Evolutionary conservation across 2,113 vertebrate genomes (phyloP).

Genomic region (Hippocampus zosterae): DNA sequence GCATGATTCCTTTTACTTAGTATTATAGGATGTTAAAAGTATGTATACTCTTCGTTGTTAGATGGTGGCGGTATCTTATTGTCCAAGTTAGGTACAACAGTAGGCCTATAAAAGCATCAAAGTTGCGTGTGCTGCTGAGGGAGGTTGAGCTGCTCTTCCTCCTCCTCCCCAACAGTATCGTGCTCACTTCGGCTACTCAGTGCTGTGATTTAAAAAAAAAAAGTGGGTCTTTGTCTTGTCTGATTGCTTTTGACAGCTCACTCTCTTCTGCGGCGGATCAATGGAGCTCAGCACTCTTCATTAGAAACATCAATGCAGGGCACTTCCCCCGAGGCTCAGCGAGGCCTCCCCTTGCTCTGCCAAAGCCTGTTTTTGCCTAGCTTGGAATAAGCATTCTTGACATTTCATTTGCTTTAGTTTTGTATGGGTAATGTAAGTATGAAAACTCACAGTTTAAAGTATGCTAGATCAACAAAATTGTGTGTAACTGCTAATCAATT

Average conservation of each 20-base stretch:
- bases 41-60: conserved; percentile 8
- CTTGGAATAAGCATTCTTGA: conserved; percentile 24
- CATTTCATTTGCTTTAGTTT: conserved; percentile 23
- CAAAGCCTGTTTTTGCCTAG: conserved; percentile 32
- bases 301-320: conserved; percentile 66
- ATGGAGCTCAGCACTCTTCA: conserved; percentile 66
- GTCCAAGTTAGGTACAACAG: conserved; percentile 5
- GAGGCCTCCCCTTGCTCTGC: conserved; percentile 37
- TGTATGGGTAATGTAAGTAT: neutral
- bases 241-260: conserved; percentile 70
- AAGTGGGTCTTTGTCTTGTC: conserved; percentile 59
- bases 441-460: neutral
- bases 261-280: conserved; percentile 64
- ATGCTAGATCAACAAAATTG: neutral
- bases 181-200: conserved; percentile 29
- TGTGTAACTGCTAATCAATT: no score
- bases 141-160: conserved; percentile 48
- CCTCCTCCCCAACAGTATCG: conserved; percentile 24
- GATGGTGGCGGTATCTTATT: conserved; percentile 20
- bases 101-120: conserved; percentile 26
- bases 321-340: conserved; percentile 59
- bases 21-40: neutral
- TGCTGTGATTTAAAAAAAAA: neutral
- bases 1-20: neutral
- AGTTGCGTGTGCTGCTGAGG: conserved; percentile 26